A percentile compares a stretch with the other conserved stretches of the same genome.
Evolutionary conservation across 2,113 vertebrate genomes (phyloP).

Genomic region (Ammodytes dubius): DNA sequence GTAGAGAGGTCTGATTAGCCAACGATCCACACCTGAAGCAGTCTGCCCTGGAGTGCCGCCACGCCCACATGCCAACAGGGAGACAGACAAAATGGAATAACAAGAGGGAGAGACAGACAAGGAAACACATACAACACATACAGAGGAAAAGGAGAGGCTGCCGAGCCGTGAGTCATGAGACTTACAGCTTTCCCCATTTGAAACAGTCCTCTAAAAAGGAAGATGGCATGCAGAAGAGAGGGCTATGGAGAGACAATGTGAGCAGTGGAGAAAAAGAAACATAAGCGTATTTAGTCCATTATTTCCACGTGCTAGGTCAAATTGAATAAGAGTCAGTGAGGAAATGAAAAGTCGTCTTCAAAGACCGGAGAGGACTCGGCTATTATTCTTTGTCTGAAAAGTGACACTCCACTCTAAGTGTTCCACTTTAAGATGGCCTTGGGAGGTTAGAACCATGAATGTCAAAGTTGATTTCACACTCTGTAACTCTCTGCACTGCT

Average conservation of each 20-base stretch:
- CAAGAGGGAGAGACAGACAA: too few species aligned
- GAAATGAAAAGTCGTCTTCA: constrained; percentile 76
- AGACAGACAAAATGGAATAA: too few species aligned
- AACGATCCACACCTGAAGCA: too few species aligned
- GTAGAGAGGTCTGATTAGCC: too few species aligned
- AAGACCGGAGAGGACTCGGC: constrained; percentile 57
- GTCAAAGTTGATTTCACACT: constrained; percentile 82
- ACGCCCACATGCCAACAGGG: too few species aligned
- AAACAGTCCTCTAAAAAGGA: too few species aligned
- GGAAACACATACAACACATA: too few species aligned
- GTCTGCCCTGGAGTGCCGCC: too few species aligned
- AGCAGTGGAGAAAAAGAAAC: constrained; percentile 31
- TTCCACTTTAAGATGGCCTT: constrained; percentile 74
- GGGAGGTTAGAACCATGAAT: constrained; percentile 79
- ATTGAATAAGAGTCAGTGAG: constrained; percentile 69
- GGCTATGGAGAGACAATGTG: constrained; percentile 17
- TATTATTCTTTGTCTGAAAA: constrained; percentile 79
- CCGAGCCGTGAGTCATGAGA: too few species aligned
- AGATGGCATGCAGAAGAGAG: constrained; percentile 1
- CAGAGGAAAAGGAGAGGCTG: too few species aligned
- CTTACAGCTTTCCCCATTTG: too few species aligned
- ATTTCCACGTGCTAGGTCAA: constrained; percentile 70
- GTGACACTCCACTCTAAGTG: constrained; percentile 74
- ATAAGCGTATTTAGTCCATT: constrained; percentile 65
- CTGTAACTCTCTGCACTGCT: constrained; percentile 61